Conservation (phyloP, 2,888 invertebrate genomes). For the Thymelicus sylvestris region DNA sequence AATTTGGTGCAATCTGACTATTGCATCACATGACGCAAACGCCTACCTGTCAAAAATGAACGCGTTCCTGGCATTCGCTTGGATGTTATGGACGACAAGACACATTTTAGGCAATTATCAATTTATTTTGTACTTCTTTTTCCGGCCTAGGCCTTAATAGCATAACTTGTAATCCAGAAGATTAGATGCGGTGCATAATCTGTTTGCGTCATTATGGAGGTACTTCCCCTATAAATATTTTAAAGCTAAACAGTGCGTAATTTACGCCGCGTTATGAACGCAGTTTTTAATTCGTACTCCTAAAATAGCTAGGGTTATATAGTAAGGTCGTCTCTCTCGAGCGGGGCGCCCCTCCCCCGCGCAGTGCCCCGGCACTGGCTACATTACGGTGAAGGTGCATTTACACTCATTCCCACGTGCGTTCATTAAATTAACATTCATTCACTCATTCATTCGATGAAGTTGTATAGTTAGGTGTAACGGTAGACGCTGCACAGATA, state of each 20-base stretch:
- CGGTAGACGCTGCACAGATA: constrained; percentile 18
- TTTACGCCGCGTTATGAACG: constrained; percentile 32
- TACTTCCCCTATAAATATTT: too few species aligned
- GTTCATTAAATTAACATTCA: constrained; percentile 23
- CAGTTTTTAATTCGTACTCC: constrained; percentile 22
- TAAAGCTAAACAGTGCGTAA: constrained; percentile 23
- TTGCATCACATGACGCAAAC: too few species aligned
- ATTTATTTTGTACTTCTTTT: too few species aligned
- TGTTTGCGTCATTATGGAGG: too few species aligned
- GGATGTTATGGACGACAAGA: too few species aligned
- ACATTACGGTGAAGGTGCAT: constrained; percentile 75
- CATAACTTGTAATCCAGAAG: too few species aligned
- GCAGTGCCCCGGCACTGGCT: background rate
- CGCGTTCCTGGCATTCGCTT: too few species aligned
- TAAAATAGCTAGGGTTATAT: constrained; percentile 14
- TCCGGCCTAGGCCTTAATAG: too few species aligned
- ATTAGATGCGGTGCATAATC: too few species aligned
- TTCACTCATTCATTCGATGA: constrained; percentile 15
- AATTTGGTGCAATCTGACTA: too few species aligned
- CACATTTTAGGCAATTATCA: too few species aligned
- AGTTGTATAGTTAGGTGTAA: constrained; percentile 34
- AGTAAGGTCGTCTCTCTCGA: constrained; percentile 16
- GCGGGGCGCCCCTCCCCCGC: background rate
- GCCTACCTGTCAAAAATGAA: too few species aligned
- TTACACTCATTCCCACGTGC: constrained; percentile 54